Conservation (phyloP, 1,140 invertebrate genomes). For the Megathymus violae region DNA sequence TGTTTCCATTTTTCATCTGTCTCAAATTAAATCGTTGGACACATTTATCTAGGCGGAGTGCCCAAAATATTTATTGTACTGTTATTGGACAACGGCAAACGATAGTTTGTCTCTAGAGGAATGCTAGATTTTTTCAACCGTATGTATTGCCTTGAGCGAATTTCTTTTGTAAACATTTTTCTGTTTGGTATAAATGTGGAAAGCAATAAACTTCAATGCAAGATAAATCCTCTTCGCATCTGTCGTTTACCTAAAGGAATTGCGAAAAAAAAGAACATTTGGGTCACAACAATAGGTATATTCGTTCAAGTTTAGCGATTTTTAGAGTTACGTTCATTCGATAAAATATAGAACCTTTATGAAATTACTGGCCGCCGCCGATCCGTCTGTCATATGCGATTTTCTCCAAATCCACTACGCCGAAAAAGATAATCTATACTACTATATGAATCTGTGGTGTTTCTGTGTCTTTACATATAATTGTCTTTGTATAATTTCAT, state of each 20-base stretch:
- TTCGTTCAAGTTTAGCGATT: too few species aligned
- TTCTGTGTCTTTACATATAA: too few species aligned
- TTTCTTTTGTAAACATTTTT: constrained; percentile 18
- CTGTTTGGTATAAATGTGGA: constrained; percentile 30
- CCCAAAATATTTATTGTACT: constrained; percentile 23
- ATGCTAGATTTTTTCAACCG: constrained; percentile 29
- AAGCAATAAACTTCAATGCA: constrained; percentile 31
- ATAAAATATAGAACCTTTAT: too few species aligned
- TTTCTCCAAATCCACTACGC: too few species aligned
- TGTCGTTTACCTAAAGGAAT: constrained; percentile 15
- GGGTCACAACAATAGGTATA: not conserved
- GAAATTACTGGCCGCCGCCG: too few species aligned
- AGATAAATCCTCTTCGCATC: constrained; percentile 23
- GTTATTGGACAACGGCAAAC: constrained; percentile 25
- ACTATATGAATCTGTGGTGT: too few species aligned
- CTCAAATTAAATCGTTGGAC: too few species aligned
- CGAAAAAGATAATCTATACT: too few species aligned
- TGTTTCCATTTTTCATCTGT: too few species aligned
- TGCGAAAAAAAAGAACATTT: not conserved
- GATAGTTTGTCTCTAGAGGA: constrained; percentile 29
- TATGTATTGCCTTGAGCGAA: constrained; percentile 23
- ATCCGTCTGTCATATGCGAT: too few species aligned
- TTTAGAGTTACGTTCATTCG: too few species aligned
- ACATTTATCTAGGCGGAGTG: constrained; percentile 13
- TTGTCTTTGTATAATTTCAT: too few species aligned